These are phyloP conservation scores for Drosophila mimetica DNA, from an alignment of 2,888 invertebrate genomes.

Conservation along the genomic window DNA sequence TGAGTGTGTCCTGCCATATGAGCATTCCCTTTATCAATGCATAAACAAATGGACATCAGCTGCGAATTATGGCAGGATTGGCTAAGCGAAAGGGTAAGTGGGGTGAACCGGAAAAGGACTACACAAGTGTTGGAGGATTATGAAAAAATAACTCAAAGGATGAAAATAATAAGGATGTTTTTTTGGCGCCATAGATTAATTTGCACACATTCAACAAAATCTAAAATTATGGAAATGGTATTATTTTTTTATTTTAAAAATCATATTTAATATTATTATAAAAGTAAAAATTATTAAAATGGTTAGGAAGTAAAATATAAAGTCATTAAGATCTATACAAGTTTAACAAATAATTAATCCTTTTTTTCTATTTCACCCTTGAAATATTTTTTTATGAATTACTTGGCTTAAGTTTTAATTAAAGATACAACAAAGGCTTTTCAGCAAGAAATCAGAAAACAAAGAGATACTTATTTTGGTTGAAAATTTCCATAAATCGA, in stretches of 20 bases:
- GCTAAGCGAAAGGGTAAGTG: constrained; percentile 1
- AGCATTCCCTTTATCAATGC: constrained; percentile 45
- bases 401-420: constrained; percentile 34
- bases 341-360: too few relatives aligned
- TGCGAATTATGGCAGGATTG: constrained; percentile 36
- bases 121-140: not conserved
- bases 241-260: not conserved
- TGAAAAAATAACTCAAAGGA: not conserved
- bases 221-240: too few relatives aligned
- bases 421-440: constrained; percentile 19
- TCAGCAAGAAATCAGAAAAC: not conserved
- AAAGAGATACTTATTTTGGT: constrained; percentile 9
- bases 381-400: not conserved
- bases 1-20: constrained; percentile 3
- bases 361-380: too few relatives aligned
- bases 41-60: constrained; percentile 65
- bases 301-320: too few relatives aligned
- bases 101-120: not conserved
- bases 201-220: too few relatives aligned
- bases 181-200: too few relatives aligned
- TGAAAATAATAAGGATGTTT: not conserved
- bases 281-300: too few relatives aligned
- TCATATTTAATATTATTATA: not conserved
- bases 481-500: constrained; percentile 40
- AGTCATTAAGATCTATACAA: too few relatives aligned